Evolutionary conservation across 2,797 vertebrate genomes (phyloP).

Genomic region (Vultur gryphus): DNA sequence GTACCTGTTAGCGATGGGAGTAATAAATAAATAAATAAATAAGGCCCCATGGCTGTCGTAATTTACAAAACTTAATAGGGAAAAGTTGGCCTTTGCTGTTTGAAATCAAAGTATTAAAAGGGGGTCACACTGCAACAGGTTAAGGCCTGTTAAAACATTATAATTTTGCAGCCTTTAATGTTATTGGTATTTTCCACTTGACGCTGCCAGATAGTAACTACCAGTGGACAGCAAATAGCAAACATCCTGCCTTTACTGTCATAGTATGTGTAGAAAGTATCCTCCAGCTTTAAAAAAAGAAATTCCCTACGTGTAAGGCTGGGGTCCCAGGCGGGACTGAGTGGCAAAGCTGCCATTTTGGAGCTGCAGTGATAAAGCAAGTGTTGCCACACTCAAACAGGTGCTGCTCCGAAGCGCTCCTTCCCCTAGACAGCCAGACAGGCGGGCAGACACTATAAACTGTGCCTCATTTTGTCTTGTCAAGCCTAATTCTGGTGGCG

Average conservation of each 20-base stretch:
- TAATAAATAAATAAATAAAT: background rate
- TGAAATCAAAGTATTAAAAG: constrained; percentile 19
- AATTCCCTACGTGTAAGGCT: background rate
- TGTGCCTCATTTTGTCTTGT: background rate
- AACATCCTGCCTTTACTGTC: constrained; percentile 12
- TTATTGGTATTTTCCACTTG: constrained; percentile 51
- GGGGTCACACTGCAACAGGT: background rate
- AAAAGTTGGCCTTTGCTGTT: constrained; percentile 6
- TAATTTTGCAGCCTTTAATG: constrained; percentile 9
- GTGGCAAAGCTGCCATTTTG: background rate
- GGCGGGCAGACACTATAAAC: background rate
- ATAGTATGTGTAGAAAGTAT: background rate
- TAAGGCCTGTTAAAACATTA: constrained; percentile 30
- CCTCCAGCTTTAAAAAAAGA: background rate
- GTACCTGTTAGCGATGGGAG: background rate
- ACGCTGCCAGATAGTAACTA: constrained; percentile 32
- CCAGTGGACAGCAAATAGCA: background rate
- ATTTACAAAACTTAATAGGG: constrained; percentile 8
- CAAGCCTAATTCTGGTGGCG: background rate
- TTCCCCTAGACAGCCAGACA: background rate
- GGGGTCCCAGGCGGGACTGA: background rate
- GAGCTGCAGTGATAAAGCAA: background rate
- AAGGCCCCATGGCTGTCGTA: background rate
- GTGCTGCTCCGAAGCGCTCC: background rate
- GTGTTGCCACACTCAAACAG: background rate